Base-by-base conservation (phyloP, 1,140 invertebrate species). In the Drosophila rhopaloa region DNA sequence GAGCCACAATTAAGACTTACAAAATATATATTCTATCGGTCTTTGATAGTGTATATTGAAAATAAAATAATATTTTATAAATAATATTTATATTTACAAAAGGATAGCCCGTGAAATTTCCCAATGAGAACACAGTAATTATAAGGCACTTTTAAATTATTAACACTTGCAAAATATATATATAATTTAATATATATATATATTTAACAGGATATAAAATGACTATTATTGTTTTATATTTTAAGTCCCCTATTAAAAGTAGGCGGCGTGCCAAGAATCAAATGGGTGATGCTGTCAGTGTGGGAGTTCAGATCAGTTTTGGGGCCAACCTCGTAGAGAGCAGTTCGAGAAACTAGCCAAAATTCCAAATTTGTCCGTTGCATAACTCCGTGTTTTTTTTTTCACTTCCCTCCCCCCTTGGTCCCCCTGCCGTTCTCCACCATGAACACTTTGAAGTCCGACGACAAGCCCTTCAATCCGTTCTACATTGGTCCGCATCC, bases 401-500 rank as follows among this genome's bases (percentile, higher is more conserved):
- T 4, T 16, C 3, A 19, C 19, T 2, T 19, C 19, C 19, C 19
- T 19, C 19, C 19, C 19, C 19, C 19, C 19, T 19, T 2, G 24
- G 24, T 11, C 24, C 14, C 4, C 38, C 46, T 9, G 13, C 4
- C 5, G 4, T 40, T 44, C 10, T 7, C 27, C 48, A 16, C 19
- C 29, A 74, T 74, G 57, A 29, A 24, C 2, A 29, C 19, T 10
- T 4, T 2, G 0, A 2, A 50, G 9, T 29, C 46, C 0, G 76
- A 76, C 8, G 83, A 83, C 14, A 48, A 14, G 5, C 71, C 63
- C 11, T 88, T 89, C 44, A 88, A 88, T 60, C 83, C 83, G 4
- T 88, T 88, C 77, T 89, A 88, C 50, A 89, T 88, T 46, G 83
- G 83, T 2, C 83, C 84, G 0, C 68, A 88, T 71, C 83, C 83